Evolutionary conservation across 2,113 vertebrate species (phyloP), one percentile per base, ranked within the genome.

Genomic region (Ancistrus triradiatus): DNA sequence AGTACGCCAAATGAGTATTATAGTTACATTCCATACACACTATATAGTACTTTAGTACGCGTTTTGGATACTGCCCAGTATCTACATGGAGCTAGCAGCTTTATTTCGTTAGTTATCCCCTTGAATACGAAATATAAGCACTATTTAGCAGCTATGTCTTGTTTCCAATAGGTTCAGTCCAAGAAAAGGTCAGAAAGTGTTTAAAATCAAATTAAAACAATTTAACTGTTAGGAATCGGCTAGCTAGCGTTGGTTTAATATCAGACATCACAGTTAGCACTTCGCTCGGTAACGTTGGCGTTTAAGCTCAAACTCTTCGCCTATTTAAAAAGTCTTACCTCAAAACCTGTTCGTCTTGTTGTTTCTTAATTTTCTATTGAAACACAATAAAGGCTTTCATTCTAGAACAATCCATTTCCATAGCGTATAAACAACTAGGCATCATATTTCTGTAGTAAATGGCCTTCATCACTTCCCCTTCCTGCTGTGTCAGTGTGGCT

Each of bases 381-480:
- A 1, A 47, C 6, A 7, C 15, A 22, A 42, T 42, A 15, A 14
- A 42, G 38, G 2, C 2, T 13, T 10, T 37, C 35, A 13, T 13
- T 37, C 2, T 11, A 11, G 7, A 37, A 2, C 35, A 37, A 37
- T 37, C 14, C 35, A 37, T 37, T 37, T 3, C 2, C 22, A 19
- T 6, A 7, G n/a, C 31, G 33, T 8, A 7, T 6, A 58, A 25
- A 43, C 53, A 40, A 43, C 27, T 33, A 25, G 27, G 9, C 11
- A 59, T 31, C 2, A n/a, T 42, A 25, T 47, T 47, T 22, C 18
- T 11, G 42, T 15, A 47, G 18, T 2, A 21, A 33, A 60, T n/a
- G n/a, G n/a, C n/a, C 14, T 17, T 47, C 27, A 59, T 46, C 57
- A 33, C 18, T 60, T 60, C 58, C 58, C 31, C 18, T 22, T 60